Evolutionary conservation across 2,888 invertebrate species (phyloP).

Genomic region (Tanypteryx hageni): DNA sequence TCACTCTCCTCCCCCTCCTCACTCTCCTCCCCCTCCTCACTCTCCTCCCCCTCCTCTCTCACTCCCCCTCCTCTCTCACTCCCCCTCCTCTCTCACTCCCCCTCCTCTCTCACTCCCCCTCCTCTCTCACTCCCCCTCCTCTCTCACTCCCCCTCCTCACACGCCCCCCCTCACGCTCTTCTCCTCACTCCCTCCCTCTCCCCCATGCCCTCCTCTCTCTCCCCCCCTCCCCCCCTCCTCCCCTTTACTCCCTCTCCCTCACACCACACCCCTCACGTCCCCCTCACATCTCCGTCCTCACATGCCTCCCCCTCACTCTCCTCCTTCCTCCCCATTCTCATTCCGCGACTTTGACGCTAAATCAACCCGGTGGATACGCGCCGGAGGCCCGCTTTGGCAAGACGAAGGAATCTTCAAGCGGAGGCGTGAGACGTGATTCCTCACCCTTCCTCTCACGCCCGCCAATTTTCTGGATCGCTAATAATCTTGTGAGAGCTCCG

Average conservation of each 20-base stretch:
- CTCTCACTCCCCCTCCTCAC: not conserved
- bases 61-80: not conserved
- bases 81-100: not conserved
- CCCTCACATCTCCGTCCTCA: not conserved
- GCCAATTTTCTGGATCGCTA: slow-evolving; percentile 11
- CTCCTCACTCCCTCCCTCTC: not conserved
- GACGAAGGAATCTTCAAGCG: too few relatives aligned
- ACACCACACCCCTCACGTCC: not conserved
- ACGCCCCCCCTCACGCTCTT: not conserved
- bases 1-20: not conserved
- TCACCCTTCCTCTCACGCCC: not conserved
- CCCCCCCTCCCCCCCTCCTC: not conserved
- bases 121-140: not conserved
- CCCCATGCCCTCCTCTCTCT: not conserved
- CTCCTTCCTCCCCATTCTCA: too few relatives aligned
- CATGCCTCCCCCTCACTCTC: not conserved
- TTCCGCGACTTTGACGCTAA: too few relatives aligned
- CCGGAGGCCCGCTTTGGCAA: too few relatives aligned
- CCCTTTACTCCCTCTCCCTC: not conserved
- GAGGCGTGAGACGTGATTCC: not conserved
- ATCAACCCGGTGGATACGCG: too few relatives aligned
- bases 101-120: too few relatives aligned
- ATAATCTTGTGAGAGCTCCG: not conserved
- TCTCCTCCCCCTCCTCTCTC: too few relatives aligned
- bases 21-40: not conserved